These are phyloP conservation scores for Hemibagrus guttatus DNA, from an alignment of 2,797 vertebrate species.

Conservation along the genomic window DNA sequence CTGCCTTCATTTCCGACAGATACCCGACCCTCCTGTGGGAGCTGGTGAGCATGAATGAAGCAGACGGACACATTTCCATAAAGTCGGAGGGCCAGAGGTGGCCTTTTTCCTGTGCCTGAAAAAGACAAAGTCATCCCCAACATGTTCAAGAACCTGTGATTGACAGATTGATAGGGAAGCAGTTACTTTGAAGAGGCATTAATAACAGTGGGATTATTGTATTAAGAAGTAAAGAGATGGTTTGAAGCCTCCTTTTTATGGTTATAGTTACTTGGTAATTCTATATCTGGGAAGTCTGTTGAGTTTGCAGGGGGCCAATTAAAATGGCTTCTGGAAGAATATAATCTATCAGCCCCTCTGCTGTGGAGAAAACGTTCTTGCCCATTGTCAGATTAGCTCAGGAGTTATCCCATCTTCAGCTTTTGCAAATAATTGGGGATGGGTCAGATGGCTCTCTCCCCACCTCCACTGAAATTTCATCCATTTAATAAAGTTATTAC, in stretches of 20 bases:
- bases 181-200: conserved; percentile 39
- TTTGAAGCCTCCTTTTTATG: conserved; percentile 33
- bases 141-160: conserved; percentile 44
- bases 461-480: conserved; percentile 30
- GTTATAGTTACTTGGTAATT: conserved; percentile 29
- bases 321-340: conserved; percentile 18
- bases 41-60: conserved; percentile 62
- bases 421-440: conserved; percentile 9
- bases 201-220: conserved; percentile 37
- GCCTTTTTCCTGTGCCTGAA: conserved; percentile 50
- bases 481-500: conserved; percentile 49
- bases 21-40: conserved; percentile 65
- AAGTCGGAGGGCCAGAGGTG: conserved; percentile 58
- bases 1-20: conserved; percentile 65
- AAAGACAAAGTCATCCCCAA: conserved; percentile 54
- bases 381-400: conserved; percentile 27
- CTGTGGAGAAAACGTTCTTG: conserved; percentile 10
- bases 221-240: conserved; percentile 24
- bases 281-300: conserved; percentile 20
- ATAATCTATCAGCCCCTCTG: conserved; percentile 29
- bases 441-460: conserved; percentile 21
- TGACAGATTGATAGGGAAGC: conserved; percentile 47
- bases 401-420: conserved; percentile 3
- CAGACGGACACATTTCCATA: conserved; percentile 65
- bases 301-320: conserved; percentile 30